Percentiles rank a stretch among this genome's conserved stretches.
Conservation (phyloP, 2,888 invertebrate species). For the Drosophila mulleri region DNA sequence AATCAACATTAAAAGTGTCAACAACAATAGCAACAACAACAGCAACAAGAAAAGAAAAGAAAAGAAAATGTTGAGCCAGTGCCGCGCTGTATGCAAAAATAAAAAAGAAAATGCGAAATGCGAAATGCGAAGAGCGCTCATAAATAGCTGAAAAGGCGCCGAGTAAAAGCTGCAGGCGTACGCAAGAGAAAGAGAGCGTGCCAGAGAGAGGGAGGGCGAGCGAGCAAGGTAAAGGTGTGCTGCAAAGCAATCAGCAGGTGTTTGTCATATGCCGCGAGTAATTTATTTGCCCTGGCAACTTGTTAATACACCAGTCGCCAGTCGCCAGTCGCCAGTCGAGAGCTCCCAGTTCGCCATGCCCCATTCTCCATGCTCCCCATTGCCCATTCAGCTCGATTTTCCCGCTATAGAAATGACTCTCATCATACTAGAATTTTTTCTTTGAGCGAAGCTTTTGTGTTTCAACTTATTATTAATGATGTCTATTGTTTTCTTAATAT, state of each 20-base stretch:
- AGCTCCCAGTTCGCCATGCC: background rate
- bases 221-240: background rate
- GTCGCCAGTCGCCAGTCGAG: background rate
- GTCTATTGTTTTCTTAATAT: background rate
- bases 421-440: background rate
- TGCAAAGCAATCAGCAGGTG: slow-evolving; percentile 71
- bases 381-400: slow-evolving; percentile 3
- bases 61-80: slow-evolving; percentile 30
- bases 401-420: background rate
- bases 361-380: slow-evolving; percentile 1
- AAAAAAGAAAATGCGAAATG: slow-evolving; percentile 51
- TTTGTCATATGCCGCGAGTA: slow-evolving; percentile 63
- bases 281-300: slow-evolving; percentile 61
- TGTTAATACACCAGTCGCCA: slow-evolving; percentile 49
- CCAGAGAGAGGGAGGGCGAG: background rate
- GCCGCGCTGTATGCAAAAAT: slow-evolving; percentile 60
- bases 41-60: slow-evolving; percentile 11
- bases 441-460: background rate
- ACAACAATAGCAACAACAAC: slow-evolving; percentile 48
- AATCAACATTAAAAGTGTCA: slow-evolving; percentile 77
- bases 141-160: slow-evolving; percentile 65
- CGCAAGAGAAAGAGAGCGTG: background rate
- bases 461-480: background rate
- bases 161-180: background rate
- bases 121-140: slow-evolving; percentile 52